These are phyloP conservation scores for Pantala flavescens DNA, from an alignment of 1,140 invertebrate genomes.

Conservation along the genomic window DNA sequence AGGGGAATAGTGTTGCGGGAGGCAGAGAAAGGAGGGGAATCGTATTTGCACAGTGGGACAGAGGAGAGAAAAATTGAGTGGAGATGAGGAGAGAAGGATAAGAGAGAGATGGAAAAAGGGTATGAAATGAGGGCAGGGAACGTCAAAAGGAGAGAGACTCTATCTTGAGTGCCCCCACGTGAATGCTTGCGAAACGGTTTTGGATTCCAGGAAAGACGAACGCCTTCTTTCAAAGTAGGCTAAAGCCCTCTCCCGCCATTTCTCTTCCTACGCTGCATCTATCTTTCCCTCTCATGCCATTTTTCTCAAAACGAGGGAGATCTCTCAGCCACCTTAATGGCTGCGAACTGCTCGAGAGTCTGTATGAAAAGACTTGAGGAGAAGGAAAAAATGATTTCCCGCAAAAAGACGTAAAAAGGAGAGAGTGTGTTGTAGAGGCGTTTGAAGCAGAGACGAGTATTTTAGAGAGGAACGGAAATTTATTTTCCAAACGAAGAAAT, in stretches of 20 bases:
- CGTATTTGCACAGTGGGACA: not conserved
- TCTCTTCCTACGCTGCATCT: not conserved
- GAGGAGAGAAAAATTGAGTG: not conserved
- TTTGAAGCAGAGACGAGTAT: too few species aligned
- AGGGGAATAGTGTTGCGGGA: not conserved
- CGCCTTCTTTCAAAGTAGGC: not conserved
- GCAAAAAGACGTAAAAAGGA: too few species aligned
- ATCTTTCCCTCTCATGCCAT: too few species aligned
- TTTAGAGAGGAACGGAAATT: too few species aligned
- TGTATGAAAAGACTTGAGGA: too few species aligned
- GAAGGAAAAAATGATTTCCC: too few species aligned
- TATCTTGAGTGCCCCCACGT: slow-evolving; percentile 7
- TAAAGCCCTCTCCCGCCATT: not conserved
- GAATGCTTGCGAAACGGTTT: slow-evolving; percentile 8
- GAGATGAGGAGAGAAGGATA: not conserved
- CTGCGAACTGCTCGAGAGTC: too few species aligned
- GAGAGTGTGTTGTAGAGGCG: too few species aligned
- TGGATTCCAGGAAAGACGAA: not conserved
- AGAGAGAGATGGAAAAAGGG: not conserved
- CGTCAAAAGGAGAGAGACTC: not conserved
- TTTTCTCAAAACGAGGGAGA: too few species aligned
- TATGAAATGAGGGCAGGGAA: not conserved
- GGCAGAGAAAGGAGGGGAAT: not conserved
- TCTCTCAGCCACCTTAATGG: too few species aligned
- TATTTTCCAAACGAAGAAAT: too few species aligned